Evolutionary conservation across 2,888 invertebrate species (phyloP).

Genomic region (Crossocerus cetratus): DNA sequence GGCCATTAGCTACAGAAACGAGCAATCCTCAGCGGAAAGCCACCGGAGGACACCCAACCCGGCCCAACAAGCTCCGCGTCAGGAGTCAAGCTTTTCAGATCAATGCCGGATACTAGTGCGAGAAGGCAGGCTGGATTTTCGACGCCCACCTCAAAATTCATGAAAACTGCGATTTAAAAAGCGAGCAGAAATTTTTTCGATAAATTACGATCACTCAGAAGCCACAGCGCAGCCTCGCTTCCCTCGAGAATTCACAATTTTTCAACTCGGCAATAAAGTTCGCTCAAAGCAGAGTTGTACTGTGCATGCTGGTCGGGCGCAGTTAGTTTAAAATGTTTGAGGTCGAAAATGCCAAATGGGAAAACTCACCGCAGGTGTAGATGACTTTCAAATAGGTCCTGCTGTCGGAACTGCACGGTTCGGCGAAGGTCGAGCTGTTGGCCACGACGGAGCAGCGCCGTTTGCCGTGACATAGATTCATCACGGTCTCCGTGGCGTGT

Average conservation of each 20-base stretch:
- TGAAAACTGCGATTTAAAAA: too few relatives aligned
- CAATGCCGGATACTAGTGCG: slow-evolving; percentile 32
- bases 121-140: slow-evolving; percentile 6
- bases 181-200: too few relatives aligned
- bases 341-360: too few relatives aligned
- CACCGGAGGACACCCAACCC: slow-evolving; percentile 28
- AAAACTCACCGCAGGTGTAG: slow-evolving; percentile 89
- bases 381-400: slow-evolving; percentile 91
- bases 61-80: slow-evolving; percentile 23
- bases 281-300: too few relatives aligned
- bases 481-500: slow-evolving; percentile 94
- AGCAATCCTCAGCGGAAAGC: slow-evolving; percentile 44
- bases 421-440: slow-evolving; percentile 89
- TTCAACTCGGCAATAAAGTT: too few relatives aligned
- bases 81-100: slow-evolving; percentile 34
- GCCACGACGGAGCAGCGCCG: slow-evolving; percentile 88
- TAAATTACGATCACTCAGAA: too few relatives aligned
- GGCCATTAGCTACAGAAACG: slow-evolving; percentile 52
- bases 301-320: too few relatives aligned
- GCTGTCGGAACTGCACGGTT: slow-evolving; percentile 88
- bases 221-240: too few relatives aligned
- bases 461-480: slow-evolving; percentile 91
- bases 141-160: too few relatives aligned
- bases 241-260: too few relatives aligned
- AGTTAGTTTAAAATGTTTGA: too few relatives aligned